Base-by-base conservation (phyloP, 2,113 vertebrate species). In the Eublepharis macularius region DNA sequence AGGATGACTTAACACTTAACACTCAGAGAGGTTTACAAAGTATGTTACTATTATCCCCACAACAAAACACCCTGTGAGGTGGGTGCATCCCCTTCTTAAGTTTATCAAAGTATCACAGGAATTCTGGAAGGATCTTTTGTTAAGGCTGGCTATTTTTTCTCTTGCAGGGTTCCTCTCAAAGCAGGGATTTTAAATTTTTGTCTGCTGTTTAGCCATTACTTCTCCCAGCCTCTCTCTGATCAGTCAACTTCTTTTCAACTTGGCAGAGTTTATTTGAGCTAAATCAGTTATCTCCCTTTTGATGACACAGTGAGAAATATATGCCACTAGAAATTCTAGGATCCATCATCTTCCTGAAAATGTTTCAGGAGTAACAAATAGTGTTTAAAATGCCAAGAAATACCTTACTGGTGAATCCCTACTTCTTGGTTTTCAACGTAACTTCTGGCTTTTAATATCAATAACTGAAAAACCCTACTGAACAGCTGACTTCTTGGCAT, bases 231-330 rank as follows among this genome's bases (percentile, higher is more conserved):
- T 88, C 83, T 81, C 3, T 86, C 88, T 66, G 86, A 91, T 90
- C 76, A 2, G 81, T 89, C 87, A 86, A 88, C 74, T 94, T 92
- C 89, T 89, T 87, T 41, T 91, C 88, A 93, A 92, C 85, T 93
- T 94, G 91, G 93, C 89, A 94, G 91, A 83, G 57, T 92, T 47
- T 90, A 92, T 88, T 92, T 92, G 82, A 87, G 87, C 87, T 63
- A 88, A 94, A 91, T 92, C 93, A 89, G 92, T 90, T 93, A 89
- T 93, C 87, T 91, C 76, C 83, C 88, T 94, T 94, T 91, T 89
- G 93, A 92, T 84, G 92, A 93, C 39, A 92, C 19, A 86, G 87
- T 86, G 92, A 89, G 63, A 90, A 85, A 80, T 84, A 86, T 93
- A 68, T 85, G 87, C 85, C 87, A 88, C 60, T 68, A 90, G 91